phyloP scores from a whole-genome alignment of 2,113 vertebrate genomes.

The Pholis gunnellus region DNA sequence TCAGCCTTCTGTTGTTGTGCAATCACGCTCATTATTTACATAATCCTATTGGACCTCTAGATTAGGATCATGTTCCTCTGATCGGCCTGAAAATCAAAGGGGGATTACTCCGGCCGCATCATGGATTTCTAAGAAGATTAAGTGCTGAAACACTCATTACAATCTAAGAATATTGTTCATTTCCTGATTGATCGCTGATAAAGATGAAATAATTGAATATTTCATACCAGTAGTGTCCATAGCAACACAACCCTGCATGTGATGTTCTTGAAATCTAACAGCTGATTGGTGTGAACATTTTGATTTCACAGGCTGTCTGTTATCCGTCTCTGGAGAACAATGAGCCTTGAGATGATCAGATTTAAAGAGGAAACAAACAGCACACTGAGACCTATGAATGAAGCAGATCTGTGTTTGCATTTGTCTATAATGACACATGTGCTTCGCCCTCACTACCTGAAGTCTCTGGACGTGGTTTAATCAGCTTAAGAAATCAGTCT shows the following conservation, averaged over 20 bases:
- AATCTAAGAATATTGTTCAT: constrained; percentile 70
- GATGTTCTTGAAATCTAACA: constrained; percentile 66
- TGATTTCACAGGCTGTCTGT: constrained; percentile 66
- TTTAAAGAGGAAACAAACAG: constrained; percentile 34
- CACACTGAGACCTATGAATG: neutral
- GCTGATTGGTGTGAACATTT: constrained; percentile 72
- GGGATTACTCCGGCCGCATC: constrained; percentile 62
- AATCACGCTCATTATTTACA: constrained; percentile 72
- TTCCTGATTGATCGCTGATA: constrained; percentile 67
- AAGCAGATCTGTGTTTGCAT: constrained; percentile 23
- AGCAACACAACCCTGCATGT: constrained; percentile 71
- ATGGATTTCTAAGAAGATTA: constrained; percentile 71
- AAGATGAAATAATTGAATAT: constrained; percentile 53
- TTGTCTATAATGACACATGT: constrained; percentile 22
- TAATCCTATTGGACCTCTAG: constrained; percentile 75
- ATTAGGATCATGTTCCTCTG: constrained; percentile 69
- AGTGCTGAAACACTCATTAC: constrained; percentile 62
- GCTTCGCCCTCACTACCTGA: constrained; percentile 15
- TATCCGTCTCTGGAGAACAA: constrained; percentile 56
- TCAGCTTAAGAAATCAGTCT: constrained; percentile 50
- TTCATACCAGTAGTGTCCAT: constrained; percentile 75
- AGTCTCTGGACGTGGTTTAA: constrained; percentile 22
- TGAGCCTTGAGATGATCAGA: constrained; percentile 57
- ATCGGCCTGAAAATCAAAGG: constrained; percentile 74
- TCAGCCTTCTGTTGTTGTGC: constrained; percentile 54